These are phyloP conservation scores for Epicauta chinensis DNA, from an alignment of 1,140 invertebrate species.

Conservation along the genomic window DNA sequence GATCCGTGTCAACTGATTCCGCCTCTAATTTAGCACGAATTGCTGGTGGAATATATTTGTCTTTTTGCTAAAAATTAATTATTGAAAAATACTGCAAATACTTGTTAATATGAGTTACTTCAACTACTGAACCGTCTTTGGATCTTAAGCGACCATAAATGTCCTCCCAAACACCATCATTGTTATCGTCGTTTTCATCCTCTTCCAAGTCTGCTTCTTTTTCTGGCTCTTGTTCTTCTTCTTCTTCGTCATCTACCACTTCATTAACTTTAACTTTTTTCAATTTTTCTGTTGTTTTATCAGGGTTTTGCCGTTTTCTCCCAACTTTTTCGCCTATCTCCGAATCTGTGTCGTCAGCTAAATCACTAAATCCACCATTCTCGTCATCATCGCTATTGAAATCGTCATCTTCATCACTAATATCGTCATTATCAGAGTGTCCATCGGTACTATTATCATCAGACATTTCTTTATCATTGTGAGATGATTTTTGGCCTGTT, in stretches of 20 bases:
- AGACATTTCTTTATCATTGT: no score
- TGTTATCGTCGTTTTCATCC: conserved; percentile 27
- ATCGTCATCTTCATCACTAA: conserved; percentile 11
- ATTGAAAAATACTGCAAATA: conserved; percentile 15
- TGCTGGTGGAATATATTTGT: conserved; percentile 80
- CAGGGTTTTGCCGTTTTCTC: conserved; percentile 1
- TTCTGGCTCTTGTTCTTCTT: conserved; percentile 11
- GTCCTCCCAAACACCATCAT: conserved; percentile 68
- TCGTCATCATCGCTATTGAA: background rate
- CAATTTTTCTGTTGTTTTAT: background rate
- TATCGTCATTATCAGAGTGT: no score
- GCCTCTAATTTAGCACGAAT: conserved; percentile 49
- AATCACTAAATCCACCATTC: conserved; percentile 10
- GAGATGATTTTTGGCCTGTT: conserved; percentile 22
- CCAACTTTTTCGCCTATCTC: conserved; percentile 19
- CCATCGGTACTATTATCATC: no score
- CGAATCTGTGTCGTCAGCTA: no score
- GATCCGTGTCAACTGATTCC: conserved; percentile 44
- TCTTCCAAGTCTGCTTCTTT: conserved; percentile 27
- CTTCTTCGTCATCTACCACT: conserved; percentile 12
- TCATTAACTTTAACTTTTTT: conserved; percentile 17
- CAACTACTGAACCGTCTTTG: conserved; percentile 54
- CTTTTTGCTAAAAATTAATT: conserved; percentile 41
- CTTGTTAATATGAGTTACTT: conserved; percentile 6
- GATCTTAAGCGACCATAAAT: conserved; percentile 87